phyloP scores from a whole-genome alignment of 2,888 invertebrate genomes.

The Himalopsyche tibetana region DNA sequence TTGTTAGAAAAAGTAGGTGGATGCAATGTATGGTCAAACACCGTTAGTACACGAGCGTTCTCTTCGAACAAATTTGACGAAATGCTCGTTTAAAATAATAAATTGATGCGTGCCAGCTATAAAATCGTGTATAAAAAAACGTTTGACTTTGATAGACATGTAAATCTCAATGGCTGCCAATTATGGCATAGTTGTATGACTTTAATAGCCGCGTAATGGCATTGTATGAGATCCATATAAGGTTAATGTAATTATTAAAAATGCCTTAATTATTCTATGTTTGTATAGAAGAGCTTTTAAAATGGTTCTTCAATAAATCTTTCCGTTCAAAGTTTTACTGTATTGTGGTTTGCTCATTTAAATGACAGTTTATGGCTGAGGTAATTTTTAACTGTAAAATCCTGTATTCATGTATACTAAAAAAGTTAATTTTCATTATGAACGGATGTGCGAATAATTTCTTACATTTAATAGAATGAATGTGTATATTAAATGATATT shows the following conservation, averaged over 20 bases:
- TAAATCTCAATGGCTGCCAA: constrained; percentile 16
- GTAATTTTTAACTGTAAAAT: no score
- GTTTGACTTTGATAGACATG: constrained; percentile 23
- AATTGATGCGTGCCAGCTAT: background rate
- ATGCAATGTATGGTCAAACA: background rate
- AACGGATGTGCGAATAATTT: no score
- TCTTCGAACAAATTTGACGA: background rate
- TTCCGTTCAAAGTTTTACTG: background rate
- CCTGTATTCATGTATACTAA: no score
- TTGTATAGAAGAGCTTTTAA: background rate
- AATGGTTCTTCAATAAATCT: background rate
- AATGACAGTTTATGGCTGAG: no score
- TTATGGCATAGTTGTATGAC: background rate
- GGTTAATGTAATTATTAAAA: constrained; percentile 18
- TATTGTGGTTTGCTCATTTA: background rate
- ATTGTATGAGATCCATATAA: background rate
- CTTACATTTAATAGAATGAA: no score
- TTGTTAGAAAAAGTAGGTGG: background rate
- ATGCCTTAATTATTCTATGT: background rate
- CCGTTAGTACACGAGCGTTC: background rate
- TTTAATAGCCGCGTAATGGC: background rate
- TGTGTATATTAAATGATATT: no score
- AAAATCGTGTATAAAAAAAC: constrained; percentile 22
- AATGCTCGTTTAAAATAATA: constrained; percentile 35
- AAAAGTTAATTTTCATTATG: no score